These are phyloP conservation scores for Engraulis encrasicolus DNA, from an alignment of 2,113 vertebrate genomes.

Conservation along the genomic window DNA sequence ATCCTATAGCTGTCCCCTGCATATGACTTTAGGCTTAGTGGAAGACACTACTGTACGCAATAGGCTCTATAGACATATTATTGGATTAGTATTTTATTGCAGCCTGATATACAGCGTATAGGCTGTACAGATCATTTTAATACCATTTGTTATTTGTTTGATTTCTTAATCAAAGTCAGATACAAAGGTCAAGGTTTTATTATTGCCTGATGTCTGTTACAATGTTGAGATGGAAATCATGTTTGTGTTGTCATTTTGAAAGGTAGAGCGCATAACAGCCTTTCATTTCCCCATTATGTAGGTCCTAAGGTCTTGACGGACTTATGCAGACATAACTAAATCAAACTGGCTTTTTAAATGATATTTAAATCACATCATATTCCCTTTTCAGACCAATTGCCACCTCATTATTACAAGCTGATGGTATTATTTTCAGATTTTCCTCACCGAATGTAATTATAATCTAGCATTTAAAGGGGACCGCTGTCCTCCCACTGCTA, in stretches of 20 bases:
- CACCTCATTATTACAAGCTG: slow-evolving; percentile 18
- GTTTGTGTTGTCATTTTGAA: not conserved
- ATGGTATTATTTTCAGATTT: slow-evolving; percentile 28
- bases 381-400: slow-evolving; percentile 7
- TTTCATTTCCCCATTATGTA: not conserved
- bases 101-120: not conserved
- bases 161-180: not conserved
- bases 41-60: too few relatives aligned
- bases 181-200: not conserved
- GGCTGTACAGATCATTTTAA: not conserved
- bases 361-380: slow-evolving; percentile 18
- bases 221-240: not conserved
- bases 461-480: slow-evolving; percentile 74
- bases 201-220: not conserved
- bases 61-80: not conserved
- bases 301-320: slow-evolving; percentile 12
- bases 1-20: too few relatives aligned
- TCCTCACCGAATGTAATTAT: slow-evolving; percentile 71
- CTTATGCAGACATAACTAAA: slow-evolving; percentile 3
- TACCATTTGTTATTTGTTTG: not conserved
- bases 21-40: too few relatives aligned
- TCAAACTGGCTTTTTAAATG: not conserved
- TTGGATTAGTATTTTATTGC: not conserved
- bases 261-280: not conserved
- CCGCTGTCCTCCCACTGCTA: slow-evolving; percentile 70